phyloP scores from a whole-genome alignment of 2,888 invertebrate species.

The Tipula helvola region DNA sequence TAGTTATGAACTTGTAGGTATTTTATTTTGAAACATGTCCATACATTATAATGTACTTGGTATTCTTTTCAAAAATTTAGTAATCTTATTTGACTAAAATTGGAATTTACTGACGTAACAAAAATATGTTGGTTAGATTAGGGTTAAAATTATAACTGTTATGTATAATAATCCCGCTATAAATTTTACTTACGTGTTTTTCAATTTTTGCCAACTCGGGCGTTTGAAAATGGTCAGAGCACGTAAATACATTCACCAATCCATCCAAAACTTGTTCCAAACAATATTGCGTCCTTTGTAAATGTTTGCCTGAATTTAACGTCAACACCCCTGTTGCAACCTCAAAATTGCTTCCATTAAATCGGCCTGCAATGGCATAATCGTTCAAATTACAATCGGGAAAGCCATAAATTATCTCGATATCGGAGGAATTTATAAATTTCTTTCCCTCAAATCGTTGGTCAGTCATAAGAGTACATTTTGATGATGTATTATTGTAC shows the following conservation, averaged over 20 bases:
- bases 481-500: conserved; percentile 40
- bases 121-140: too few relatives aligned
- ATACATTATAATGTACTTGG: too few relatives aligned
- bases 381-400: conserved; percentile 40
- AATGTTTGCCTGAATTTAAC: conserved; percentile 34
- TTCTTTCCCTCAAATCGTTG: conserved; percentile 22
- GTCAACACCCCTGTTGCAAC: conserved; percentile 41
- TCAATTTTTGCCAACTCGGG: conserved; percentile 18
- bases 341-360: conserved; percentile 39
- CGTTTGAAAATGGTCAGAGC: conserved; percentile 41
- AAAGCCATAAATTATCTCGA: conserved; percentile 39
- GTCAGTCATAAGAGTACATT: conserved; percentile 35
- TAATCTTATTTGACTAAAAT: too few relatives aligned
- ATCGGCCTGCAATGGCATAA: conserved; percentile 46
- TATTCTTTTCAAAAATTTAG: too few relatives aligned
- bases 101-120: too few relatives aligned
- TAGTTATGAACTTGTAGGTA: too few relatives aligned
- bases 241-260: conserved; percentile 47
- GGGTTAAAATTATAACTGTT: too few relatives aligned
- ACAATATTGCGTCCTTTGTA: conserved; percentile 20
- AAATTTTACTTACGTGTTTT: conserved; percentile 8
- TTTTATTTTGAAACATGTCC: too few relatives aligned
- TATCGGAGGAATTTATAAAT: conserved; percentile 25
- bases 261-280: conserved; percentile 19
- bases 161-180: background rate